Percentiles rank a stretch among this genome's conserved stretches.
Evolutionary conservation across 2,888 invertebrate species (phyloP).

Genomic region (Chydorus sphaericus): DNA sequence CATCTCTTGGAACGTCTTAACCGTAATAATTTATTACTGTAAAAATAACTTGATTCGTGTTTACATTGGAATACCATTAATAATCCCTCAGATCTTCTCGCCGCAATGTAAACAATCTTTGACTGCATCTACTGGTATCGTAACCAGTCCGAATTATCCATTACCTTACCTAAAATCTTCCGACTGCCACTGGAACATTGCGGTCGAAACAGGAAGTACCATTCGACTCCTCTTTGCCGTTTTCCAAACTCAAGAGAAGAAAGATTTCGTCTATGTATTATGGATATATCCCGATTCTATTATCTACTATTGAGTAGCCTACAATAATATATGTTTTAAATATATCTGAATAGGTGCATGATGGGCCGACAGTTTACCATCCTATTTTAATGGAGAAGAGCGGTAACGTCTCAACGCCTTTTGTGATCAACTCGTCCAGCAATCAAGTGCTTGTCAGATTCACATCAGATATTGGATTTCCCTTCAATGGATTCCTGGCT

Average conservation of each 20-base stretch:
- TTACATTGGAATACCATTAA: neutral
- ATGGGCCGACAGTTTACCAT: neutral
- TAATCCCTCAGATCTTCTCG: neutral
- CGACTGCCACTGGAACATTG: neutral
- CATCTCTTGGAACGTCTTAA: neutral
- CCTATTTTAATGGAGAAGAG: neutral
- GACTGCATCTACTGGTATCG: neutral
- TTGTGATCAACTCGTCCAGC: neutral
- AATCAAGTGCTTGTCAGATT: neutral
- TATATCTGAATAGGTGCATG: neutral
- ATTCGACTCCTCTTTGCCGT: neutral
- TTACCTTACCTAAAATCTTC: neutral
- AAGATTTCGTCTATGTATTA: neutral
- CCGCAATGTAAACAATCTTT: neutral
- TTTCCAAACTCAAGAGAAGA: neutral
- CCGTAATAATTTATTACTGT: neutral
- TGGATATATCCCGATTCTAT: neutral
- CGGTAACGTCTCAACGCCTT: neutral
- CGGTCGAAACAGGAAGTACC: neutral
- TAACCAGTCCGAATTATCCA: neutral
- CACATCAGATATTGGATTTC: neutral
- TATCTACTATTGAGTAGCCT: neutral
- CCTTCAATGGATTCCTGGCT: neutral
- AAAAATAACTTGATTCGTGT: neutral
- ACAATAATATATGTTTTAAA: neutral